A percentile compares a stretch with the other conserved stretches of the same genome.
phyloP scores from a whole-genome alignment of 2,113 vertebrate species.

The Mastomys natalensis region DNA sequence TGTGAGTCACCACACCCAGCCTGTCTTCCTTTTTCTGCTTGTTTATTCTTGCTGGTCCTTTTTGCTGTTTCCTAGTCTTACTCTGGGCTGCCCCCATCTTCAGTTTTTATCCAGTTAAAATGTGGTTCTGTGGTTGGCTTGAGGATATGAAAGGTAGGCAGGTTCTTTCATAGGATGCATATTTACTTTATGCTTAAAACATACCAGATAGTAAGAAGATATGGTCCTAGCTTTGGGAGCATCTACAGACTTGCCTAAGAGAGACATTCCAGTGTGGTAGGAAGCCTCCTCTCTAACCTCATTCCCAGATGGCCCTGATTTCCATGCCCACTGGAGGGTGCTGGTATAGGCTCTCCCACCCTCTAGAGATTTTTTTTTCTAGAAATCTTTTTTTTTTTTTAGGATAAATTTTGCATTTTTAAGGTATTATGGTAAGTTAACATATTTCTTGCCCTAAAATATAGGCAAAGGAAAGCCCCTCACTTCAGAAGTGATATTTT shows the following conservation, averaged over 20 bases:
- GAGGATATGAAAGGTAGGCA: not conserved
- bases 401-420: not conserved
- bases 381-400: not conserved
- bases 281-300: not conserved
- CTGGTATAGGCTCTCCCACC: not conserved
- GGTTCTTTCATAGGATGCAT: not conserved
- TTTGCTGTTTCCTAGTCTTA: conserved; percentile 18
- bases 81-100: not conserved
- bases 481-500: not conserved
- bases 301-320: not conserved
- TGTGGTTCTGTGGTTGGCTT: not conserved
- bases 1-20: not conserved
- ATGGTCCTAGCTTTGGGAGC: not conserved
- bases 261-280: not conserved
- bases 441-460: not conserved
- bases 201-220: not conserved
- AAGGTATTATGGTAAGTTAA: not conserved
- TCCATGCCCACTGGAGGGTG: not conserved
- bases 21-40: not conserved
- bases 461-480: not conserved
- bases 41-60: not conserved
- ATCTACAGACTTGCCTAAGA: not conserved
- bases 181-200: not conserved
- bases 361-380: no score
- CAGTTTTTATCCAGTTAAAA: not conserved